Conservation (phyloP, 2,113 vertebrate genomes). For the Anarhynchus alexandrinus region DNA sequence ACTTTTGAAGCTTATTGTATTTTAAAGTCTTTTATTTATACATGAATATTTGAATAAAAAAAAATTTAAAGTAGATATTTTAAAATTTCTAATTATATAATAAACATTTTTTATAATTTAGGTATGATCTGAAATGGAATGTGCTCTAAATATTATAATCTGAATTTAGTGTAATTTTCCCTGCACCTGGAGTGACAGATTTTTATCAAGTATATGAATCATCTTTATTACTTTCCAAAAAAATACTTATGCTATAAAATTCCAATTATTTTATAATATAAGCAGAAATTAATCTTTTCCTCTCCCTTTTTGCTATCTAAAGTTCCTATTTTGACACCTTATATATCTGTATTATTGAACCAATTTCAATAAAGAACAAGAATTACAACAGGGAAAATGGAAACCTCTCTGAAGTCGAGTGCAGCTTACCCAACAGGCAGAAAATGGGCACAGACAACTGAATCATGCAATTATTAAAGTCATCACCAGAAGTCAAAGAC, state of each 20-base stretch:
- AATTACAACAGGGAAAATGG: not conserved
- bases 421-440: not conserved
- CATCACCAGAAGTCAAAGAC: not conserved
- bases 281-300: not conserved
- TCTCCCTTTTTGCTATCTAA: not conserved
- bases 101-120: not conserved
- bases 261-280: not conserved
- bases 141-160: not conserved
- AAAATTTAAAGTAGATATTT: not conserved
- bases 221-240: not conserved
- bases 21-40: not conserved
- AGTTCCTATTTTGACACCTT: not conserved
- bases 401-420: not conserved
- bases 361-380: not conserved
- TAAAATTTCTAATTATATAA: not conserved
- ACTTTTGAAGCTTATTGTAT: not conserved
- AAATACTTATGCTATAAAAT: not conserved
- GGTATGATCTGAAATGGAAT: not conserved
- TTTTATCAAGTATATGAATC: not conserved
- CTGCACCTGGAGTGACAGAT: not conserved
- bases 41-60: not conserved
- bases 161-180: not conserved
- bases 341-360: not conserved
- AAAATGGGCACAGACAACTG: not conserved
- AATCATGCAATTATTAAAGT: not conserved